These are phyloP conservation scores for Lathamus discolor DNA, from an alignment of 2,113 vertebrate genomes.

Conservation along the genomic window DNA sequence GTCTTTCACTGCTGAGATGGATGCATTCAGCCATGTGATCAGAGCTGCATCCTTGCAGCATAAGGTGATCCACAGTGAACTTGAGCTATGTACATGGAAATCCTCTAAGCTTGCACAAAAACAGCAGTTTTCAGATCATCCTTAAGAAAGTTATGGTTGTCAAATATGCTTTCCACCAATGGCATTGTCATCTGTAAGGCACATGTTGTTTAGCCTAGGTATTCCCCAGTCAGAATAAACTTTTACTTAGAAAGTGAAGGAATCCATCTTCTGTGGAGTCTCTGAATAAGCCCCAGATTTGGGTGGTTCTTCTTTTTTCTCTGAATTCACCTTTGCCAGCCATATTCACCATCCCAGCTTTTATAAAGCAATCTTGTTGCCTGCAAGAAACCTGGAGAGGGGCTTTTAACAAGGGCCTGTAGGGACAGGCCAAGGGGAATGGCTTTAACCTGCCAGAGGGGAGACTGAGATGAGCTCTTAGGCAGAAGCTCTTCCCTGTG, in stretches of 20 bases:
- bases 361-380: neutral
- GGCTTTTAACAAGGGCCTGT: no score
- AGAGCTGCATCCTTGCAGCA: neutral
- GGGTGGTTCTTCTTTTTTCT: neutral
- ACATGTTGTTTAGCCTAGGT: neutral
- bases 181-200: neutral
- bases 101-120: neutral
- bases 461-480: no score
- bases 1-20: neutral
- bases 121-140: neutral
- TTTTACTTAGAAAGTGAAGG: neutral
- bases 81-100: neutral
- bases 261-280: neutral
- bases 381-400: neutral
- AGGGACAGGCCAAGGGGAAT: no score
- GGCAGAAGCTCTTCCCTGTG: no score
- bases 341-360: neutral
- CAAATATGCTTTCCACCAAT: neutral
- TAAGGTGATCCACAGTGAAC: neutral
- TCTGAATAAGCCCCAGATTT: neutral
- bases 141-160: neutral
- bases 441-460: no score
- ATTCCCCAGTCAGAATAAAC: neutral
- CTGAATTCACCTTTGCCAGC: neutral
- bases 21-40: neutral